These are phyloP conservation scores for Melanaphis sacchari DNA, from an alignment of 1,140 invertebrate genomes.

Conservation along the genomic window DNA sequence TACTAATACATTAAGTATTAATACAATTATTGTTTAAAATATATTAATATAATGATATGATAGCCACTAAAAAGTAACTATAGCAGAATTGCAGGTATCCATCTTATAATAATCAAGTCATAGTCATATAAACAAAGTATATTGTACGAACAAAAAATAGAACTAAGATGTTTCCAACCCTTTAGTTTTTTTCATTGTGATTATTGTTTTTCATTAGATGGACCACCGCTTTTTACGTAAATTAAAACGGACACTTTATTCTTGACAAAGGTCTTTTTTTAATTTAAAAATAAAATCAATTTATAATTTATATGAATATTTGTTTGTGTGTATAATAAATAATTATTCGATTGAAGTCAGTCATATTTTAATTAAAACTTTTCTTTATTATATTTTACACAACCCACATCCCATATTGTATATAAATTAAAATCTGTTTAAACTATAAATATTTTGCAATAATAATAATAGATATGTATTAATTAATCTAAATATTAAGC, in stretches of 20 bases:
- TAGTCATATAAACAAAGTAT: neutral
- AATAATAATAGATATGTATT: neutral
- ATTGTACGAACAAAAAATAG: neutral
- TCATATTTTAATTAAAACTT: neutral
- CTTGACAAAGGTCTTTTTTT: neutral
- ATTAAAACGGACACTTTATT: neutral
- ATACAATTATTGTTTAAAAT: neutral
- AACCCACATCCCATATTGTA: neutral
- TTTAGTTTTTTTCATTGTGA: neutral
- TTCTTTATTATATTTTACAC: neutral
- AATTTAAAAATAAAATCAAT: constrained; percentile 15
- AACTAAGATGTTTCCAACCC: neutral
- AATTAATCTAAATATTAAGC: neutral
- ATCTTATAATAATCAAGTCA: neutral
- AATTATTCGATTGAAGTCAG: neutral
- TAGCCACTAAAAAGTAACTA: neutral
- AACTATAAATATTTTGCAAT: neutral
- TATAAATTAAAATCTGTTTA: neutral
- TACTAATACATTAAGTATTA: neutral
- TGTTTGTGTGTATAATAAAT: neutral
- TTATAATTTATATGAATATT: neutral
- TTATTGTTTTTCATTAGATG: neutral
- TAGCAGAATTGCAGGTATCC: neutral
- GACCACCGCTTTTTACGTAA: neutral
- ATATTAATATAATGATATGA: neutral